phyloP scores from a whole-genome alignment of 2,888 invertebrate genomes.

The Clitarchus hookeri region DNA sequence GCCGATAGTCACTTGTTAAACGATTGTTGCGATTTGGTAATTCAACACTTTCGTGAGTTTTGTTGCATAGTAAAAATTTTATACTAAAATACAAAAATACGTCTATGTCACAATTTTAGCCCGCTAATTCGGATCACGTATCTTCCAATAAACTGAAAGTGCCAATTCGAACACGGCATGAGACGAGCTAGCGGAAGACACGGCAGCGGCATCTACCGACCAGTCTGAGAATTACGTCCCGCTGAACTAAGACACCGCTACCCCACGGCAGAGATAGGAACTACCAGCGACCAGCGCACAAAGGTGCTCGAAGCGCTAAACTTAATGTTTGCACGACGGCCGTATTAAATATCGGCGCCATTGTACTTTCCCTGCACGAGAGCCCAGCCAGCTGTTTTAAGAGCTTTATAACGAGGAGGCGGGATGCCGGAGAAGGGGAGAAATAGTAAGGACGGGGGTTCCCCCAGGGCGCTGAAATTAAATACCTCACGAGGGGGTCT shows the following conservation, averaged over 20 bases:
- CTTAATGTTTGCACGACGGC: background rate
- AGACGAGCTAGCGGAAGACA: background rate
- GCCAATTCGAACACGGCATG: too few relatives aligned
- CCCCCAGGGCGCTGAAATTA: background rate
- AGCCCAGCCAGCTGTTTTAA: slow-evolving; percentile 3
- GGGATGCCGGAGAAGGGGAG: background rate
- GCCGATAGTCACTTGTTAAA: too few relatives aligned
- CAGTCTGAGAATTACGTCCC: background rate
- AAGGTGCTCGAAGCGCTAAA: background rate
- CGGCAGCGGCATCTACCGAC: background rate
- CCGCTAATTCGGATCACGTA: too few relatives aligned
- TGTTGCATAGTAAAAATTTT: too few relatives aligned
- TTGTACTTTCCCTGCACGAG: slow-evolving; percentile 18
- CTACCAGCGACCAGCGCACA: slow-evolving; percentile 1
- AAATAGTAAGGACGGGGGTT: background rate
- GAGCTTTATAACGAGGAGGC: background rate
- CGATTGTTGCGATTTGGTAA: too few relatives aligned
- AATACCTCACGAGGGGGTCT: slow-evolving; percentile 19
- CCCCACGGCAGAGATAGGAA: background rate
- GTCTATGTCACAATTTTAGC: too few relatives aligned
- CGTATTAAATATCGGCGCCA: background rate
- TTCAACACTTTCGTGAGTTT: too few relatives aligned
- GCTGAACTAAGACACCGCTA: background rate
- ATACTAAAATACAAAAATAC: too few relatives aligned
- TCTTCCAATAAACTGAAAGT: too few relatives aligned